A percentile compares a stretch with the other conserved stretches of the same genome.
Conservation (phyloP, 2,888 invertebrate genomes). For the Metopia argyrocephala region DNA sequence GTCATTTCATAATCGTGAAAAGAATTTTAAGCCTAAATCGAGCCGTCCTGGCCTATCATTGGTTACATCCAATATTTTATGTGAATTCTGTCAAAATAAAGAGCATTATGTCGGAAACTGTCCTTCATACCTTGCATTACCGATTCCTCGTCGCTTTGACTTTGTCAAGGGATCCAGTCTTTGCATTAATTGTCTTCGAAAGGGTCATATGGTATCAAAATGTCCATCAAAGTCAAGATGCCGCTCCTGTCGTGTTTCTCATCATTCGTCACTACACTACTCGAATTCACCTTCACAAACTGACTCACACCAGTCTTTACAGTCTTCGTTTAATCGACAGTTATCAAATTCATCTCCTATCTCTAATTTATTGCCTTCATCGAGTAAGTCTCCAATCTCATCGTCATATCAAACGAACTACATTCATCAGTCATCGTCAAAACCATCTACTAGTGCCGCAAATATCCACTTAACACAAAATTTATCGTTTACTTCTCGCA, state of each 20-base stretch:
- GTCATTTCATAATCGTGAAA: background rate
- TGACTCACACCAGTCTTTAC: background rate
- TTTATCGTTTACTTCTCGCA: background rate
- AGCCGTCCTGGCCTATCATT: background rate
- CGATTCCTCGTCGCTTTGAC: background rate
- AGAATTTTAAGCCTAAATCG: background rate
- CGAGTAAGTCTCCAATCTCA: no score
- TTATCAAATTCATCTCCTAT: background rate
- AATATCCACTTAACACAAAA: background rate
- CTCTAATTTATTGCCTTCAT: background rate
- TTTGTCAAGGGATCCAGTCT: background rate
- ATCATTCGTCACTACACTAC: slow-evolving; percentile 1
- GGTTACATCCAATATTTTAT: background rate
- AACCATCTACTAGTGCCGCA: background rate
- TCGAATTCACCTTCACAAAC: background rate
- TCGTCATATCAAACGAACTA: no score
- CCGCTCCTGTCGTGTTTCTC: background rate
- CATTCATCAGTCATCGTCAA: background rate
- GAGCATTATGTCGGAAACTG: background rate
- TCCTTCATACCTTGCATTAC: background rate
- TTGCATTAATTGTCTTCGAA: slow-evolving; percentile 5
- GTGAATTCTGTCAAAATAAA: slow-evolving; percentile 7
- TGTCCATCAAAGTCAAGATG: background rate
- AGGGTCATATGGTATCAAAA: background rate
- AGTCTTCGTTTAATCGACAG: background rate